Conservation (phyloP, 2,113 vertebrate genomes). For the Nothoprocta perdicaria region DNA sequence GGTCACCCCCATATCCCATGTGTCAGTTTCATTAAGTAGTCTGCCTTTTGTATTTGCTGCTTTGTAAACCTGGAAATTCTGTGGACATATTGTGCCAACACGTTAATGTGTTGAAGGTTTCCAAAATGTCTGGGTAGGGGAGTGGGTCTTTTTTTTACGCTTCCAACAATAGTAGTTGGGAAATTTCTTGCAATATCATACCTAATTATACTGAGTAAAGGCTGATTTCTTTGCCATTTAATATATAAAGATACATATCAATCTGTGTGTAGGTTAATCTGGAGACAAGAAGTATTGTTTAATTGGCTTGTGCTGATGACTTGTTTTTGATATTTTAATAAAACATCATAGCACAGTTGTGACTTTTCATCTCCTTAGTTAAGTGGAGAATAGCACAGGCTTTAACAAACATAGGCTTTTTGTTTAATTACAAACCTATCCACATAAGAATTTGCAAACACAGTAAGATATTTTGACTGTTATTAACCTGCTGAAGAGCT, state of each 20-base stretch:
- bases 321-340: slow-evolving; percentile 41
- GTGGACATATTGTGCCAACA: not conserved
- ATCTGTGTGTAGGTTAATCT: not conserved
- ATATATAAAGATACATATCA: not conserved
- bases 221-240: not conserved
- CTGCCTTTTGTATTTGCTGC: fast-evolving
- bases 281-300: slow-evolving; percentile 14
- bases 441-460: slow-evolving; percentile 11
- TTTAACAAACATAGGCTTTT: slow-evolving; percentile 3
- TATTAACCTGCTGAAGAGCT: slow-evolving; percentile 15
- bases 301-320: slow-evolving; percentile 27
- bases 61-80: not conserved
- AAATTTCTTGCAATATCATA: not conserved
- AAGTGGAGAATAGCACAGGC: slow-evolving; percentile 5
- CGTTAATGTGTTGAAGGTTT: not conserved
- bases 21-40: not conserved
- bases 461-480: not conserved
- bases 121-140: not conserved
- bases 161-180: not conserved
- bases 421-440: not conserved
- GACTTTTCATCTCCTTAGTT: slow-evolving; percentile 35
- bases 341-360: slow-evolving; percentile 27
- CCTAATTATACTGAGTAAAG: not conserved
- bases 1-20: fast-evolving
- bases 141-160: not conserved